phyloP scores from a whole-genome alignment of 2,797 vertebrate genomes.

The Chiloscyllium punctatum region DNA sequence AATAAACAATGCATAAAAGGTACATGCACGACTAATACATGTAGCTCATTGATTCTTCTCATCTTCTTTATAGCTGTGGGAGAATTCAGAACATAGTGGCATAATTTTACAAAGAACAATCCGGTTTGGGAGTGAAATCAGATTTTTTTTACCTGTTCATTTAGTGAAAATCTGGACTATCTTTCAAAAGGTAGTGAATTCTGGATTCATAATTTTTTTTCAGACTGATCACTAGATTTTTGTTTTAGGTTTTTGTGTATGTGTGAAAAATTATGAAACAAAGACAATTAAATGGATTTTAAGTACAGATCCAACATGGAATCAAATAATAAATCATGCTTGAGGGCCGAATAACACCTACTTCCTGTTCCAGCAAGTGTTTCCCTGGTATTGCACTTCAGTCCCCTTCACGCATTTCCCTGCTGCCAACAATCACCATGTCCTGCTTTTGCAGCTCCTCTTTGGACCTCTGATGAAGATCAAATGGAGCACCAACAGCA shows the following conservation, averaged over 20 bases:
- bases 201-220: neutral
- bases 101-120: neutral
- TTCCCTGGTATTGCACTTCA: too few relatives aligned
- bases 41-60: neutral
- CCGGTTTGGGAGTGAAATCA: neutral
- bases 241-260: too few relatives aligned
- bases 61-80: neutral
- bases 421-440: too few relatives aligned
- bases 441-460: too few relatives aligned
- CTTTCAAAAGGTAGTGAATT: neutral
- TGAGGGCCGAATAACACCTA: neutral
- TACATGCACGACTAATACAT: neutral
- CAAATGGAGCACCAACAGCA: too few relatives aligned
- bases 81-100: neutral
- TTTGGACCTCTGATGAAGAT: too few relatives aligned
- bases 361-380: too few relatives aligned
- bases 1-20: neutral
- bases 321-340: neutral
- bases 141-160: neutral
- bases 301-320: neutral
- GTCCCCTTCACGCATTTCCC: too few relatives aligned
- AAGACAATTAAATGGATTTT: neutral
- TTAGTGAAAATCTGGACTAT: neutral
- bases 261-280: neutral
- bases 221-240: neutral